Conservation (phyloP, 2,797 vertebrate genomes). For the Coranthus polyacanthus region DNA sequence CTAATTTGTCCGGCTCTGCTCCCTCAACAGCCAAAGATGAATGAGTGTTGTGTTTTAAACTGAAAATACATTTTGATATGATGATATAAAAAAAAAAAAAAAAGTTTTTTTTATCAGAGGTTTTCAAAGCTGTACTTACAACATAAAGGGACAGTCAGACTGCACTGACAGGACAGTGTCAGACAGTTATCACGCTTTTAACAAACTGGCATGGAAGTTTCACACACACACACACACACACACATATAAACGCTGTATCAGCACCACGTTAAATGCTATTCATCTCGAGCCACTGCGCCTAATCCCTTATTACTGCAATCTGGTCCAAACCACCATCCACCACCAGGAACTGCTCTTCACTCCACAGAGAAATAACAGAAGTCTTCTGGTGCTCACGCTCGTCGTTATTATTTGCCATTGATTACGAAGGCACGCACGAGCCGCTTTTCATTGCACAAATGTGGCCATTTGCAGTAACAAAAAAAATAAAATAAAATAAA, state of each 20-base stretch:
- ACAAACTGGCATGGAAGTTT: slow-evolving; percentile 14
- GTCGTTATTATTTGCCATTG: neutral
- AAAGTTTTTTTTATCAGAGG: slow-evolving; percentile 1
- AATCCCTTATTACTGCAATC: slow-evolving; percentile 49
- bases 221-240: neutral
- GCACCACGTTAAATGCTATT: slow-evolving; percentile 49
- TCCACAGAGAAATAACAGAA: neutral
- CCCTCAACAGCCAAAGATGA: neutral
- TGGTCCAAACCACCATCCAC: slow-evolving; percentile 13
- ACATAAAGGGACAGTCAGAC: neutral
- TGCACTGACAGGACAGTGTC: slow-evolving; percentile 3
- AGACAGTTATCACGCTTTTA: neutral
- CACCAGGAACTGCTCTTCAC: slow-evolving; percentile 1
- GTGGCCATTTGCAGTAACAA: slow-evolving; percentile 23
- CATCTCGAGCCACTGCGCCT: slow-evolving; percentile 50
- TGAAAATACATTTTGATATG: neutral
- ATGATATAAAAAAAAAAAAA: too few relatives aligned
- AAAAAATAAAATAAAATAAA: too few relatives aligned
- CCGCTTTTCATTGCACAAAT: slow-evolving; percentile 11
- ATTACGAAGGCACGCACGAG: neutral
- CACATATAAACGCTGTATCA: slow-evolving; percentile 51
- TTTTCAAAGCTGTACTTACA: neutral
- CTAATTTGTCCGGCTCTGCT: neutral
- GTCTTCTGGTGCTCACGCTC: neutral
- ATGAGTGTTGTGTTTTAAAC: neutral